Percentiles rank a stretch among this genome's conserved stretches.
phyloP scores from a whole-genome alignment of 2,113 vertebrate species.

The Indicator maculatus region DNA sequence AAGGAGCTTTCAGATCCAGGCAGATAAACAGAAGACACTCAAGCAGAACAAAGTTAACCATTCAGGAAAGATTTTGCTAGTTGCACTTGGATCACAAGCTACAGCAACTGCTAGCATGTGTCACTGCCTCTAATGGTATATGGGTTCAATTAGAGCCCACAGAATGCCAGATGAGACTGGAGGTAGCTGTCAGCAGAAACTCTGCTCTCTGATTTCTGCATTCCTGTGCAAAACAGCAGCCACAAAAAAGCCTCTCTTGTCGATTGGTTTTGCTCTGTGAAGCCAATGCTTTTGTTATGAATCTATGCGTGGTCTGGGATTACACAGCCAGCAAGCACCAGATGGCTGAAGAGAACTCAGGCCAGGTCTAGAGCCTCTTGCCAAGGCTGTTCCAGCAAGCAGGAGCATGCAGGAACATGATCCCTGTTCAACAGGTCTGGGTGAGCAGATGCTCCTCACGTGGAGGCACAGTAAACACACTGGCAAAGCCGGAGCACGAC shows the following conservation, averaged over 20 bases:
- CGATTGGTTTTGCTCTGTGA: slow-evolving; percentile 17
- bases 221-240: slow-evolving; percentile 9
- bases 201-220: slow-evolving; percentile 10
- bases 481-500: background rate
- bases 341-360: slow-evolving; percentile 28
- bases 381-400: background rate
- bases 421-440: background rate
- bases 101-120: slow-evolving; percentile 24
- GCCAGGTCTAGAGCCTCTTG: slow-evolving; percentile 24
- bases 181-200: slow-evolving; percentile 36
- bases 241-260: slow-evolving; percentile 1
- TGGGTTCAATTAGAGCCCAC: slow-evolving; percentile 29
- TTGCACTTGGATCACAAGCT: slow-evolving; percentile 7
- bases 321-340: slow-evolving; percentile 27
- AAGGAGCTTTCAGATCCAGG: background rate
- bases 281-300: slow-evolving; percentile 26
- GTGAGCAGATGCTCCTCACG: background rate
- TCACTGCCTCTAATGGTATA: slow-evolving; percentile 17
- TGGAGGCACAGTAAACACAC: background rate
- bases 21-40: background rate
- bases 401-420: background rate
- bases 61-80: background rate
- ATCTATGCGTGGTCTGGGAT: background rate
- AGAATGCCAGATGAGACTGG: slow-evolving; percentile 42
- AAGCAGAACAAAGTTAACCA: background rate